These are phyloP conservation scores for Dascyllus trimaculatus DNA, from an alignment of 2,113 vertebrate species.

Conservation along the genomic window DNA sequence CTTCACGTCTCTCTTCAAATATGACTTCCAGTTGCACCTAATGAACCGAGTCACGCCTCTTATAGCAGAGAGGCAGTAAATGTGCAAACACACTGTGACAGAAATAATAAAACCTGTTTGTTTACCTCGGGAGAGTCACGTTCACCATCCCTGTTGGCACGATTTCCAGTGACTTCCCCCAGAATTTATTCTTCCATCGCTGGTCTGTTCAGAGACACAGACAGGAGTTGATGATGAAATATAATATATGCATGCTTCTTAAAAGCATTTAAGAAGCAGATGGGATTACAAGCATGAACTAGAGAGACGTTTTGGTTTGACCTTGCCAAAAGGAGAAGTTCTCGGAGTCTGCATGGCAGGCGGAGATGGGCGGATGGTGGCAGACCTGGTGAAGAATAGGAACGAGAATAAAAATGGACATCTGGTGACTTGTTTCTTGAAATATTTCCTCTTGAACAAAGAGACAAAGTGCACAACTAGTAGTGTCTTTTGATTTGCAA, in stretches of 20 bases:
- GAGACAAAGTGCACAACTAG: not conserved
- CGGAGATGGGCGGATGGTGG: constrained; percentile 92
- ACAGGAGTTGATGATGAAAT: not conserved
- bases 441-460: not conserved
- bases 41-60: too few relatives aligned
- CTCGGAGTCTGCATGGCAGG: constrained; percentile 91
- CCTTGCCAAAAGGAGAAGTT: constrained; percentile 96
- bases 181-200: constrained; percentile 96
- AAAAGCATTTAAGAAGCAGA: not conserved
- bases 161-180: constrained; percentile 96
- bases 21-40: too few relatives aligned
- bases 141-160: constrained; percentile 92
- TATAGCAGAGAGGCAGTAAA: too few relatives aligned
- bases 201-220: constrained; percentile 84
- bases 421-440: not conserved
- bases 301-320: not conserved
- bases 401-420: not conserved
- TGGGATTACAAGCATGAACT: not conserved
- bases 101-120: not conserved
- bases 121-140: constrained; percentile 88
- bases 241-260: not conserved
- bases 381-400: constrained; percentile 84
- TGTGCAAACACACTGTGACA: too few relatives aligned
- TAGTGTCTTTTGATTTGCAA: too few relatives aligned
- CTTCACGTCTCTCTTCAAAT: too few relatives aligned